These are phyloP conservation scores for Xiphorhynchus erythropygius DNA, from an alignment of 2,797 vertebrate species.

Conservation along the genomic window DNA sequence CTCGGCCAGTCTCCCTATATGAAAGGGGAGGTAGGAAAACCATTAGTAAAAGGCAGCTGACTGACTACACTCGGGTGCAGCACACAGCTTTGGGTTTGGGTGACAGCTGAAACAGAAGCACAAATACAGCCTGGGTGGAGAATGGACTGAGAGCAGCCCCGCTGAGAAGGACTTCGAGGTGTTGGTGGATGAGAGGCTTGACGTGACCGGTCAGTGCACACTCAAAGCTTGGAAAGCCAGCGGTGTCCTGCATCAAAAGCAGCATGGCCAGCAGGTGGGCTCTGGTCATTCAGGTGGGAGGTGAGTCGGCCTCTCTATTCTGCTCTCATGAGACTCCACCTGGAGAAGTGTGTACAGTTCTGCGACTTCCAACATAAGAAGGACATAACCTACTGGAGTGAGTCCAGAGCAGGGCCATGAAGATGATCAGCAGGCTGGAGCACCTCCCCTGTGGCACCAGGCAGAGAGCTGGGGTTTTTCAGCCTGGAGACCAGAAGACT, in stretches of 20 bases:
- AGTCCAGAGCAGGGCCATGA: accelerated
- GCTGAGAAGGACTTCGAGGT: accelerated
- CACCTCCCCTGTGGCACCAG: not conserved
- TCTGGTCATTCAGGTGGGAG: not conserved
- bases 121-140: not conserved
- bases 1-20: not conserved
- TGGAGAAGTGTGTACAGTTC: not conserved
- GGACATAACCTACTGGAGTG: accelerated
- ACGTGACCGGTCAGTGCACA: not conserved
- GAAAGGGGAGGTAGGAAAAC: not conserved
- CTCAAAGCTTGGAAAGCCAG: not conserved
- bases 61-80: not conserved
- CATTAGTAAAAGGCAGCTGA: not conserved
- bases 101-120: not conserved
- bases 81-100: not conserved
- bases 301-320: not conserved
- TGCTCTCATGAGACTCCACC: not conserved
- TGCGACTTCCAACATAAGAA: not conserved
- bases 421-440: not conserved
- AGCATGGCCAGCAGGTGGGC: not conserved
- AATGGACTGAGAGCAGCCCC: not conserved
- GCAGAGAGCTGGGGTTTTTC: not conserved
- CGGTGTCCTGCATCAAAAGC: not conserved
- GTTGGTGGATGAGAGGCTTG: accelerated
- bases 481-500: not conserved